These are phyloP conservation scores for Elgaria multicarinata DNA, from an alignment of 2,113 vertebrate species.

Conservation along the genomic window DNA sequence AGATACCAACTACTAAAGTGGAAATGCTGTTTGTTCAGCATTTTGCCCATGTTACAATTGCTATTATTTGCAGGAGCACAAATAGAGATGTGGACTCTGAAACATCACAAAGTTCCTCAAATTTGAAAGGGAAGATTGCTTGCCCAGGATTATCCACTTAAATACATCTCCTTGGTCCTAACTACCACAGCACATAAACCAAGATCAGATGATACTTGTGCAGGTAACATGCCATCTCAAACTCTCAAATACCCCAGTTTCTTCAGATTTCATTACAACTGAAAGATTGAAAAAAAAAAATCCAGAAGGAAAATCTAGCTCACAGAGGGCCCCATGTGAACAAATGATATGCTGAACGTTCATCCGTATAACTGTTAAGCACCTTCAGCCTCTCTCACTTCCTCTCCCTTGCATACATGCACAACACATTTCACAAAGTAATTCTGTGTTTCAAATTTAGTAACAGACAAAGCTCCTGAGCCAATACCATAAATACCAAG, in stretches of 20 bases:
- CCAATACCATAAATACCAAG: slow-evolving; percentile 64
- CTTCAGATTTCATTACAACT: slow-evolving; percentile 29
- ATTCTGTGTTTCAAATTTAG: slow-evolving; percentile 48
- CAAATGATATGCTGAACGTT: slow-evolving; percentile 69
- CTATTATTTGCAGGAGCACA: slow-evolving; percentile 30
- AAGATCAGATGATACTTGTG: not conserved
- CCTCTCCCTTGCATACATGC: slow-evolving; percentile 33
- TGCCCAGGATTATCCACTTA: slow-evolving; percentile 27
- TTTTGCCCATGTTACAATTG: slow-evolving; percentile 21
- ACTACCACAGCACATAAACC: not conserved
- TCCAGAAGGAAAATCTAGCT: slow-evolving; percentile 42
- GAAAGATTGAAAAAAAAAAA: slow-evolving; percentile 22
- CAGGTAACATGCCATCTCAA: slow-evolving; percentile 31
- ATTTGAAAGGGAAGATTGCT: not conserved
- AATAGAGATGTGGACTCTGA: slow-evolving; percentile 26
- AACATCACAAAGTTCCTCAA: slow-evolving; percentile 17
- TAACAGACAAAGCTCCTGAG: slow-evolving; percentile 70
- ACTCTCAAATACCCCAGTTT: slow-evolving; percentile 42
- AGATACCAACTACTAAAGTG: slow-evolving; percentile 63
- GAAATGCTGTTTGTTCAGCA: slow-evolving; percentile 44
- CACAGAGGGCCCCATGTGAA: slow-evolving; percentile 51
- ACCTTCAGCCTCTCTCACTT: slow-evolving; percentile 66
- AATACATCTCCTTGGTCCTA: slow-evolving; percentile 1
- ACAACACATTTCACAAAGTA: slow-evolving; percentile 55
- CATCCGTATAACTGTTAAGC: slow-evolving; percentile 67